A percentile compares a stretch with the other conserved stretches of the same genome.
phyloP scores from a whole-genome alignment of 1,140 invertebrate species.

The Platyscapa corneri region DNA sequence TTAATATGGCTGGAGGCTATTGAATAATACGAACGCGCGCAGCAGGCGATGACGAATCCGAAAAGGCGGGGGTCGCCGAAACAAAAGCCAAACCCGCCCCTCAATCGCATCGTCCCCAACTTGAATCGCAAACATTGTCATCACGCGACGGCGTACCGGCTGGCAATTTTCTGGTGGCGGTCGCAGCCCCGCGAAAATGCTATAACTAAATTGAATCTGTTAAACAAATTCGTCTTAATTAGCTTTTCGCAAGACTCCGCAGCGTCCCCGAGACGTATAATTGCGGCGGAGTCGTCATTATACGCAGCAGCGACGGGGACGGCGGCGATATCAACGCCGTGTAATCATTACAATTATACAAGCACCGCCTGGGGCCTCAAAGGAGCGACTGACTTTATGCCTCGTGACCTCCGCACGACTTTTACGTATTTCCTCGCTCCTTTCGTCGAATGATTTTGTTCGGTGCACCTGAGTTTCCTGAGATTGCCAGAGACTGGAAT shows the following conservation, averaged over 20 bases:
- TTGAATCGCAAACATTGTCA: neutral
- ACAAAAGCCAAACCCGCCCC: neutral
- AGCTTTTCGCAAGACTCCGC: constrained; percentile 30
- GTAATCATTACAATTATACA: constrained; percentile 44
- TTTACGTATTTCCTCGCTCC: neutral
- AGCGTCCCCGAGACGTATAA: constrained; percentile 10
- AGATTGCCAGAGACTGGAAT: too few relatives aligned
- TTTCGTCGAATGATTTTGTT: too few relatives aligned
- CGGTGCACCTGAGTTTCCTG: too few relatives aligned
- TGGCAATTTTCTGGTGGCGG: constrained; percentile 17
- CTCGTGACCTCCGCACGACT: neutral
- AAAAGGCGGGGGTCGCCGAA: too few relatives aligned
- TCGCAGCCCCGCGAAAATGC: neutral
- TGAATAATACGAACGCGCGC: too few relatives aligned
- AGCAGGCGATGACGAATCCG: neutral
- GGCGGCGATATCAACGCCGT: constrained; percentile 25
- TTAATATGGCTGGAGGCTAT: too few relatives aligned
- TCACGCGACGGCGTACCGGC: neutral
- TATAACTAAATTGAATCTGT: constrained; percentile 42
- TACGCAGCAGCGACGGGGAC: neutral
- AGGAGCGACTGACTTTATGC: neutral
- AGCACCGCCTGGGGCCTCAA: neutral
- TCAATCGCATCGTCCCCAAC: neutral
- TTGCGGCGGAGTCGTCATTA: neutral
- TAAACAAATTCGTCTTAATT: constrained; percentile 52